Evolutionary conservation across 2,113 vertebrate species (phyloP).

Genomic region (Hemiscyllium ocellatum): DNA sequence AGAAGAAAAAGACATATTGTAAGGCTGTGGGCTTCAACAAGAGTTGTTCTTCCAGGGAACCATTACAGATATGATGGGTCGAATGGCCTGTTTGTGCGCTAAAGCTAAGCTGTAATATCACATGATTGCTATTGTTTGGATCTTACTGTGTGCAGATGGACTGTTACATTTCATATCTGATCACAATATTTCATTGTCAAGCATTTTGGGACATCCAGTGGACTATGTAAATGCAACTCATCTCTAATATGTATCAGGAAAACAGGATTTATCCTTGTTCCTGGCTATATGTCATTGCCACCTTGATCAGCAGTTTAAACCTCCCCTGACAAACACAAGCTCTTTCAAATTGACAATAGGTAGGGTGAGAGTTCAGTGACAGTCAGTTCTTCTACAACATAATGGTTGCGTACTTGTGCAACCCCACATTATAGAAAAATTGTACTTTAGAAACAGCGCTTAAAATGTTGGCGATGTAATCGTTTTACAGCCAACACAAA

Average conservation of each 20-base stretch:
- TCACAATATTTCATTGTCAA: neutral
- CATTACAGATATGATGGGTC: neutral
- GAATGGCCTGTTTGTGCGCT: neutral
- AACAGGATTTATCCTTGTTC: neutral
- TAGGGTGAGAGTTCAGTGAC: too few relatives aligned
- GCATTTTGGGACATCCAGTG: neutral
- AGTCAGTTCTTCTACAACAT: too few relatives aligned
- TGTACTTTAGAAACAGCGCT: too few relatives aligned
- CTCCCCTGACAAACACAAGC: neutral
- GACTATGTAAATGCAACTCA: neutral
- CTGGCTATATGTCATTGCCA: neutral
- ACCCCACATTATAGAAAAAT: too few relatives aligned
- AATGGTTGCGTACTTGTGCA: too few relatives aligned
- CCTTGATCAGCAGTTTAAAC: neutral
- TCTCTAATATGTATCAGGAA: neutral
- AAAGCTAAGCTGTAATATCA: neutral
- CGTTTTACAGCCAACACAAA: too few relatives aligned
- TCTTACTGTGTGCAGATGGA: neutral
- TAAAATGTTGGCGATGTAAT: too few relatives aligned
- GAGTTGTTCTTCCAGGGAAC: neutral
- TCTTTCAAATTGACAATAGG: too few relatives aligned
- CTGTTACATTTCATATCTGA: neutral
- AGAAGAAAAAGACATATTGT: neutral
- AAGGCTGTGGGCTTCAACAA: neutral
- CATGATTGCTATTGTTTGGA: neutral